phyloP scores from a whole-genome alignment of 2,113 vertebrate species.

The Zosterops hypoxanthus region DNA sequence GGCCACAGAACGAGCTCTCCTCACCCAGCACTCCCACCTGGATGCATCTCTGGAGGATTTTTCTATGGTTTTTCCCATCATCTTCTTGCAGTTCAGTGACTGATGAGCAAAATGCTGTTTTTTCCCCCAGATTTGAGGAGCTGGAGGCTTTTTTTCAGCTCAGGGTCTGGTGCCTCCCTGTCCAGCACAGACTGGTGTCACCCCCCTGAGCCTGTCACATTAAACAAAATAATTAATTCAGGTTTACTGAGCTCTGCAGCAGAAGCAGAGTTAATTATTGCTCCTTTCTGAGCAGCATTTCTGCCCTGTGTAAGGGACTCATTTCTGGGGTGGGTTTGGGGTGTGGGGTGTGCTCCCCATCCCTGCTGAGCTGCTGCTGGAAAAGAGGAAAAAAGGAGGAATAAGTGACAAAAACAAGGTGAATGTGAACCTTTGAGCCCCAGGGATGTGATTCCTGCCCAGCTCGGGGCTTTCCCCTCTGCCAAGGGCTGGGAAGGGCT shows the following conservation, averaged over 20 bases:
- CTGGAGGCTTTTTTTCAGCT: neutral
- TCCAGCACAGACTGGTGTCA: neutral
- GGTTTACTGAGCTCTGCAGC: neutral
- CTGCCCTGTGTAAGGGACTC: rapidly evolving
- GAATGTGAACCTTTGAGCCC: rapidly evolving
- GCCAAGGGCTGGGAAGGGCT: neutral
- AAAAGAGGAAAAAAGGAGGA: neutral
- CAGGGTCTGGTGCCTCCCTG: neutral
- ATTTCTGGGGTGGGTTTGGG: neutral
- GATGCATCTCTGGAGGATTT: rapidly evolving
- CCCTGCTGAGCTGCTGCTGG: neutral
- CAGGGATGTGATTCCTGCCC: rapidly evolving
- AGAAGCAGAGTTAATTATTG: no score
- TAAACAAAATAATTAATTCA: rapidly evolving
- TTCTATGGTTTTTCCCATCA: neutral
- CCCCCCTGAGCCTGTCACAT: neutral
- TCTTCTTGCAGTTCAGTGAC: neutral
- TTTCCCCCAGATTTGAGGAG: neutral
- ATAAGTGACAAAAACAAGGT: rapidly evolving
- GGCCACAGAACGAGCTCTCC: rapidly evolving
- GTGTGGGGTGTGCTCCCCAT: neutral
- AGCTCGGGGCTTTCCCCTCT: no score
- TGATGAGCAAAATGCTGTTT: rapidly evolving
- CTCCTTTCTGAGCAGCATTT: neutral
- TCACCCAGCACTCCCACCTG: rapidly evolving